A percentile compares a stretch with the other conserved stretches of the same genome.
Evolutionary conservation across 1,140 invertebrate species (phyloP).

Genomic region (Drosophila pseudoananassae): DNA sequence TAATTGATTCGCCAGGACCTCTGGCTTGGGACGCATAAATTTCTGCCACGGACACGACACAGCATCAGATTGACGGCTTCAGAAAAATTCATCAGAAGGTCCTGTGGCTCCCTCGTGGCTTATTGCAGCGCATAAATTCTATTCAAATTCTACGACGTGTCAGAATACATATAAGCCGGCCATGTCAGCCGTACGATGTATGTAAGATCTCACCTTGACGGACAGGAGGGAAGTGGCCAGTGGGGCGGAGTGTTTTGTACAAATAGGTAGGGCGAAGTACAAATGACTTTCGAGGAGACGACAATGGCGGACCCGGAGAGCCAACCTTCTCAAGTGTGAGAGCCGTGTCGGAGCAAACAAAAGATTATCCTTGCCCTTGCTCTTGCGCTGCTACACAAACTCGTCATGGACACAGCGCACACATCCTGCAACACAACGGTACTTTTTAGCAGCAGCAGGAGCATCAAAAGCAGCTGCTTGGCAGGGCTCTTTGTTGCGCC

Average conservation of each 20-base stretch:
- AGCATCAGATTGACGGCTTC: slow-evolving; percentile 17
- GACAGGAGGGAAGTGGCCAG: background rate
- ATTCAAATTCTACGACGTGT: slow-evolving; percentile 62
- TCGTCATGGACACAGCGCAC: slow-evolving; percentile 38
- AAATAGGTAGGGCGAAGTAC: slow-evolving; percentile 46
- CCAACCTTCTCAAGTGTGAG: slow-evolving; percentile 55
- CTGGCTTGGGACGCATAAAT: slow-evolving; percentile 47
- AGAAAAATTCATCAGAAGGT: background rate
- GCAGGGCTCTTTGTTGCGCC: slow-evolving; percentile 17
- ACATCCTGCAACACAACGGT: slow-evolving; percentile 5
- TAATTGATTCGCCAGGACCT: slow-evolving; percentile 56
- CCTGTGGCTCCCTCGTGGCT: slow-evolving; percentile 19
- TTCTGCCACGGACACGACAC: slow-evolving; percentile 40
- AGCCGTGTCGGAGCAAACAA: slow-evolving; percentile 64
- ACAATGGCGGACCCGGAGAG: slow-evolving; percentile 11
- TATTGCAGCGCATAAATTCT: slow-evolving; percentile 69
- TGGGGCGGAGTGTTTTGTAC: slow-evolving; percentile 7
- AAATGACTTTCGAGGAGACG: slow-evolving; percentile 41
- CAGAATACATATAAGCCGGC: slow-evolving; percentile 49
- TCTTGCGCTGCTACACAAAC: slow-evolving; percentile 47
- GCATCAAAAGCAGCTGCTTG: slow-evolving; percentile 22
- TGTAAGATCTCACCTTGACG: slow-evolving; percentile 23
- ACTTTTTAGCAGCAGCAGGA: background rate
- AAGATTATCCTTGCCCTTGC: slow-evolving; percentile 80
- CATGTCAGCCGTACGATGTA: slow-evolving; percentile 44